A percentile compares a stretch with the other conserved stretches of the same genome.
Conservation (phyloP, 2,797 vertebrate species). For the Sebastes minor region DNA sequence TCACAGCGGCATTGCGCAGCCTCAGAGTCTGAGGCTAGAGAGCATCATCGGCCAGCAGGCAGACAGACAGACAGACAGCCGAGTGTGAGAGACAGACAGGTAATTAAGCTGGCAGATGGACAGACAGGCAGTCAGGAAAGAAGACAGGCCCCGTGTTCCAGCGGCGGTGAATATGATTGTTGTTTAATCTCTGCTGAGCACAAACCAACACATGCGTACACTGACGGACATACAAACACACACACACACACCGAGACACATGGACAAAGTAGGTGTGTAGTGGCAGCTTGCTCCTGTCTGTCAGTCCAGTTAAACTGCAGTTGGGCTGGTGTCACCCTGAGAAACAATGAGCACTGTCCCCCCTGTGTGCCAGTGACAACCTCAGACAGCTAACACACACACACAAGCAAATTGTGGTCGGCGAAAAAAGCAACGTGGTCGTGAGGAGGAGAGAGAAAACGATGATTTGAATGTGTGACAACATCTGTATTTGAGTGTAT, state of each 20-base stretch:
- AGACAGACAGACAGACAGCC: background rate
- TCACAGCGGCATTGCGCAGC: slow-evolving; percentile 39
- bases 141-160: slow-evolving; percentile 1
- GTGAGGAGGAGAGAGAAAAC: slow-evolving; percentile 9
- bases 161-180: slow-evolving; percentile 1
- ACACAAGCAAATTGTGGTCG: background rate
- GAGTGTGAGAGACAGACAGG: slow-evolving; percentile 8
- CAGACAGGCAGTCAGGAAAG: slow-evolving; percentile 1
- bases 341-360: slow-evolving; percentile 49
- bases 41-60: slow-evolving; percentile 27
- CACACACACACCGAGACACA: background rate
- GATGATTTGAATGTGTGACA: slow-evolving; percentile 30
- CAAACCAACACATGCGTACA: background rate
- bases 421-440: slow-evolving; percentile 1
- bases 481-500: slow-evolving; percentile 32
- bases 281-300: slow-evolving; percentile 39
- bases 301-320: slow-evolving; percentile 63
- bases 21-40: slow-evolving; percentile 23
- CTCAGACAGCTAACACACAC: slow-evolving; percentile 18
- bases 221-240: background rate
- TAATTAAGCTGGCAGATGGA: slow-evolving; percentile 20
- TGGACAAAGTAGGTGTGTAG: slow-evolving; percentile 2
- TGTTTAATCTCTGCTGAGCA: slow-evolving; percentile 23
- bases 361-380: slow-evolving; percentile 31
- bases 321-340: slow-evolving; percentile 46